Percentiles rank a stretch among this genome's conserved stretches.
phyloP scores from a whole-genome alignment of 37 sponge, comb jelly and placozoan species.

The Haliclona indistincta region DNA sequence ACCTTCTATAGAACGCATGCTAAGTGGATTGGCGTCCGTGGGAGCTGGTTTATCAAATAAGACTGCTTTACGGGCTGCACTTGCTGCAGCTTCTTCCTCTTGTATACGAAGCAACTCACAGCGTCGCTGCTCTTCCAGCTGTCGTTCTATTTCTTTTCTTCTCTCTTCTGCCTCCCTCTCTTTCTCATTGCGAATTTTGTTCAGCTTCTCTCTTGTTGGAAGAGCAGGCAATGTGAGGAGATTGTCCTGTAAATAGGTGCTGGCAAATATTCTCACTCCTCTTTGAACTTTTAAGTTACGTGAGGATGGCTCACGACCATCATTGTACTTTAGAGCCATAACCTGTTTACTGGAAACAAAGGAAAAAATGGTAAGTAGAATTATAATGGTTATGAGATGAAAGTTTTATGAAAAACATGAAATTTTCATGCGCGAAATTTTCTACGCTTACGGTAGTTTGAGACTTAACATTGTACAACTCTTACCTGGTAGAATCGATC shows the following conservation, averaged over 20 bases:
- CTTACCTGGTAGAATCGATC: conserved; percentile 68
- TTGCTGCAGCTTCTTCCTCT: conserved; percentile 17
- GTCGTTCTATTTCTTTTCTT: conserved; percentile 25
- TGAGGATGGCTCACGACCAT: not conserved
- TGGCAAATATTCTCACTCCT: conserved; percentile 57
- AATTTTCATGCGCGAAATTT: too few relatives aligned
- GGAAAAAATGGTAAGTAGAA: not conserved
- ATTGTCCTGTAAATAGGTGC: conserved; percentile 76
- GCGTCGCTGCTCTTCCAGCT: conserved; percentile 42
- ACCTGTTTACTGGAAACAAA: conserved; percentile 61
- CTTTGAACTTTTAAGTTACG: conserved; percentile 20
- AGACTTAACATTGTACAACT: not conserved
- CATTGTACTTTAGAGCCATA: conserved; percentile 8
- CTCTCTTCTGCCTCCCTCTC: conserved; percentile 62
- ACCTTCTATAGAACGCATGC: not conserved
- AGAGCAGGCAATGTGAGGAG: conserved; percentile 60
- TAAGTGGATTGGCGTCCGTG: not conserved
- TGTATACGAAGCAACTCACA: too few relatives aligned
- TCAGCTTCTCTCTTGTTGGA: conserved; percentile 59
- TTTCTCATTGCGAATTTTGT: conserved; percentile 34
- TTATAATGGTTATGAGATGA: not conserved
- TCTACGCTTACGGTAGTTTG: too few relatives aligned
- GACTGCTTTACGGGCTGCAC: not conserved
- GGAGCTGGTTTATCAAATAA: not conserved
- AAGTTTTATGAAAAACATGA: too few relatives aligned